phyloP scores from a whole-genome alignment of 2,113 vertebrate species.

The Seriola rivoliana region DNA sequence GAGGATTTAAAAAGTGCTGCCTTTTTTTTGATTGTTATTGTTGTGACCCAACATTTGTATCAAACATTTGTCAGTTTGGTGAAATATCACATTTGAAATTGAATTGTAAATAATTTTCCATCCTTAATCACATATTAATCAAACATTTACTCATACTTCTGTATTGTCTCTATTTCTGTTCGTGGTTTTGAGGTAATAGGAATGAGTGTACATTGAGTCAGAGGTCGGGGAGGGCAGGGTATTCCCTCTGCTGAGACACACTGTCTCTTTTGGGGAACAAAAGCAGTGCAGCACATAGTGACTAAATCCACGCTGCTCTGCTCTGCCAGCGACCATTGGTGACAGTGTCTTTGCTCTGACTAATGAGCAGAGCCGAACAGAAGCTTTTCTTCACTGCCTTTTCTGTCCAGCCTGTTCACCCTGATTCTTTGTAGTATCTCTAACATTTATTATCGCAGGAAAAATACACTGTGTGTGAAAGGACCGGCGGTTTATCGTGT shows the following conservation, averaged over 20 bases:
- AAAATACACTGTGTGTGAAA: neutral
- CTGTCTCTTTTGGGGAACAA: conserved; percentile 36
- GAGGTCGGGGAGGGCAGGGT: neutral
- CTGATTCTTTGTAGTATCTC: neutral
- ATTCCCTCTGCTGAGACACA: neutral
- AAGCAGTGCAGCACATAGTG: conserved; percentile 38
- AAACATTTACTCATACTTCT: conserved; percentile 4
- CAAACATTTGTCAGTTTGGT: neutral
- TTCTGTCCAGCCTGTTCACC: neutral
- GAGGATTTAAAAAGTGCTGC: neutral
- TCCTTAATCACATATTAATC: conserved; percentile 10
- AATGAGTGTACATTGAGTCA: neutral
- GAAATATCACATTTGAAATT: conserved; percentile 1
- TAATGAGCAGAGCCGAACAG: conserved; percentile 32
- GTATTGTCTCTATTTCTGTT: neutral
- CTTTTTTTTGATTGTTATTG: neutral
- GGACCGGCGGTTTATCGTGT: neutral
- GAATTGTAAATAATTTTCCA: conserved; percentile 6
- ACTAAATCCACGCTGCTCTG: conserved; percentile 13
- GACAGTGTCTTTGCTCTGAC: conserved; percentile 38
- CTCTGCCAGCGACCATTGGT: conserved; percentile 33
- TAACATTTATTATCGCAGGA: neutral
- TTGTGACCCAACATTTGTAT: neutral
- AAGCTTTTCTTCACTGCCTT: conserved; percentile 25
- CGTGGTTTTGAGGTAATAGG: neutral